Percentiles rank a stretch among this genome's conserved stretches.
phyloP scores from a whole-genome alignment of 2,113 vertebrate genomes.

The Sminthopsis crassicaudata region DNA sequence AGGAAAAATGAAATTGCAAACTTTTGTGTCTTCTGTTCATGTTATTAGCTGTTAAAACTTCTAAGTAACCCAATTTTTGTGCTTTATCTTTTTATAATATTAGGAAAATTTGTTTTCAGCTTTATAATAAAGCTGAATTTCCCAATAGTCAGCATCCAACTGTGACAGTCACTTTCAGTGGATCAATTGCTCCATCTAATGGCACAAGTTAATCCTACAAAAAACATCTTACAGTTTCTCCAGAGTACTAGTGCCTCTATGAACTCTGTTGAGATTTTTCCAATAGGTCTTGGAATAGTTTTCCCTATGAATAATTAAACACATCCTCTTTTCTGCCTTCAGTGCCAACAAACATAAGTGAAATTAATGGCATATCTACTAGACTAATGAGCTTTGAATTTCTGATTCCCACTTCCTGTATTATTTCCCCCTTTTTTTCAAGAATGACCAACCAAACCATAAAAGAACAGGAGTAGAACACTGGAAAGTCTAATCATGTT shows the following conservation, averaged over 20 bases:
- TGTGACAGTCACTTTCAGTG: conserved; percentile 14
- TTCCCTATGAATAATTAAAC: conserved; percentile 65
- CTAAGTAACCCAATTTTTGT: conserved; percentile 74
- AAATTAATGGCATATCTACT: conserved; percentile 61
- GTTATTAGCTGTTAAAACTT: conserved; percentile 74
- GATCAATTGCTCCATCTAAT: conserved; percentile 83
- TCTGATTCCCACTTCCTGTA: background rate
- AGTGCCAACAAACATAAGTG: conserved; percentile 49
- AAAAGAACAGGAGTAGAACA: conserved; percentile 42
- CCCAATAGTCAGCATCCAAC: conserved; percentile 10
- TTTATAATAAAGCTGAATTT: conserved; percentile 54
- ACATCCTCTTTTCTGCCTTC: conserved; percentile 36
- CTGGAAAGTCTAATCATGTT: conserved; percentile 1
- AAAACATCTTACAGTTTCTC: conserved; percentile 25
- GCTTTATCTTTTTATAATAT: conserved; percentile 67
- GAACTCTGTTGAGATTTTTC: conserved; percentile 45
- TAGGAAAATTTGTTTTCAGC: conserved; percentile 70
- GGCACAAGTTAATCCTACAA: conserved; percentile 70
- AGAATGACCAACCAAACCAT: conserved; percentile 25
- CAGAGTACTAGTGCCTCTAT: background rate
- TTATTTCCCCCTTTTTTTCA: conserved; percentile 49
- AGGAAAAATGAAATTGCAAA: conserved; percentile 62
- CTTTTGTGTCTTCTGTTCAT: conserved; percentile 60
- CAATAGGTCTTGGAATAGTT: conserved; percentile 47
- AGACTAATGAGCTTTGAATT: background rate